phyloP scores from a whole-genome alignment of 2,888 invertebrate genomes.

The Zhuqinia jingwanae region DNA sequence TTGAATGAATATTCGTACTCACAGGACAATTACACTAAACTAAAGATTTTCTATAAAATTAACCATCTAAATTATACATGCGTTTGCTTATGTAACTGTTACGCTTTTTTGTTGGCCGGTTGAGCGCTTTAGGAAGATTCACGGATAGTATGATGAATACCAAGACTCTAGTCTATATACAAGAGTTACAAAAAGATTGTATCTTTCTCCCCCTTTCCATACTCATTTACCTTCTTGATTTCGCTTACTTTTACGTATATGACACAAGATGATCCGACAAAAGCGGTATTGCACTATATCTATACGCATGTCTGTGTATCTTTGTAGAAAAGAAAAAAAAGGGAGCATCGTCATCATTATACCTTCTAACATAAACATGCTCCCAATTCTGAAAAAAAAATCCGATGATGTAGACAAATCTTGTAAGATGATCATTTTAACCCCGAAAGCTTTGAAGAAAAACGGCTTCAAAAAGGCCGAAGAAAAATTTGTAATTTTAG shows the following conservation, averaged over 20 bases:
- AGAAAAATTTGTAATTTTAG: slow-evolving; percentile 16
- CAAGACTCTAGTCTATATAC: too few species aligned
- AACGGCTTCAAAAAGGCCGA: slow-evolving; percentile 27
- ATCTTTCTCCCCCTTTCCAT: neutral
- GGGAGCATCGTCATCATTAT: slow-evolving; percentile 24
- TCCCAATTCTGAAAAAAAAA: neutral
- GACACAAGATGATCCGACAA: slow-evolving; percentile 28
- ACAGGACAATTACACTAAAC: too few species aligned
- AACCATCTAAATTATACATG: too few species aligned
- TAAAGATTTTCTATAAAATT: too few species aligned
- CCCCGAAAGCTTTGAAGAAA: slow-evolving; percentile 19
- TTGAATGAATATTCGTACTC: too few species aligned
- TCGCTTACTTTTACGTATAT: neutral
- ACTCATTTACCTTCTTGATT: neutral
- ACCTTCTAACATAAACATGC: neutral
- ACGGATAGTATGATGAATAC: too few species aligned
- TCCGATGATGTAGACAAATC: slow-evolving; percentile 56
- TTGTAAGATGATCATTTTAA: slow-evolving; percentile 40
- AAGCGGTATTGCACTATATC: slow-evolving; percentile 17
- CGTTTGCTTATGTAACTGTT: too few species aligned
- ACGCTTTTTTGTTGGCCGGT: too few species aligned
- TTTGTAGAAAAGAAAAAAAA: neutral
- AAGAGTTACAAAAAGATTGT: neutral
- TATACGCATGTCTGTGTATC: neutral
- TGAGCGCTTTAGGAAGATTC: too few species aligned